These are phyloP conservation scores for Agriopis leucophaearia DNA, from an alignment of 2,888 invertebrate species.

Conservation along the genomic window DNA sequence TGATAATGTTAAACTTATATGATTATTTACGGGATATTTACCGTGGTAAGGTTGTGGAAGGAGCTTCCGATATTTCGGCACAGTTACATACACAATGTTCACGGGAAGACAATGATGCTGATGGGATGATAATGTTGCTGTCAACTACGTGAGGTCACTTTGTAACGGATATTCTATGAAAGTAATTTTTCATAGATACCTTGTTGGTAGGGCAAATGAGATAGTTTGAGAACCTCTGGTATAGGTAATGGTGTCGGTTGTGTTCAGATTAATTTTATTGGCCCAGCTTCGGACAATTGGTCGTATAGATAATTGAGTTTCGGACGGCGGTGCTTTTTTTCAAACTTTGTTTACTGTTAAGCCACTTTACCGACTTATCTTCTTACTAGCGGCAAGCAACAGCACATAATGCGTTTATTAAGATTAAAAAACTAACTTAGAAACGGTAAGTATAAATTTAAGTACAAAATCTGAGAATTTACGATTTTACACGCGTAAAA, in stretches of 20 bases:
- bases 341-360: constrained; percentile 72
- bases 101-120: no score
- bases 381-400: constrained; percentile 52
- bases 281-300: constrained; percentile 79
- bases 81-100: no score
- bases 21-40: no score
- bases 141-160: no score
- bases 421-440: constrained; percentile 57
- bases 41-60: no score
- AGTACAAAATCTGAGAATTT: constrained; percentile 40
- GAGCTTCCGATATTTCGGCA: no score
- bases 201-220: background rate
- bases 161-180: no score
- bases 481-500: constrained; percentile 48
- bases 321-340: constrained; percentile 69
- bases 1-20: no score
- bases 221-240: constrained; percentile 25
- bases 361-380: constrained; percentile 66
- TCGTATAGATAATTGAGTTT: constrained; percentile 85
- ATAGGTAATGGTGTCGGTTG: constrained; percentile 78
- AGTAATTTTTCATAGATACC: background rate
- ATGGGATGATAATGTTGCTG: no score
- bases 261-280: constrained; percentile 83
- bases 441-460: constrained; percentile 33
- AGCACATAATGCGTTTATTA: constrained; percentile 62